Conservation (phyloP, 2,888 invertebrate species). For the Nemotelus pantherinus region DNA sequence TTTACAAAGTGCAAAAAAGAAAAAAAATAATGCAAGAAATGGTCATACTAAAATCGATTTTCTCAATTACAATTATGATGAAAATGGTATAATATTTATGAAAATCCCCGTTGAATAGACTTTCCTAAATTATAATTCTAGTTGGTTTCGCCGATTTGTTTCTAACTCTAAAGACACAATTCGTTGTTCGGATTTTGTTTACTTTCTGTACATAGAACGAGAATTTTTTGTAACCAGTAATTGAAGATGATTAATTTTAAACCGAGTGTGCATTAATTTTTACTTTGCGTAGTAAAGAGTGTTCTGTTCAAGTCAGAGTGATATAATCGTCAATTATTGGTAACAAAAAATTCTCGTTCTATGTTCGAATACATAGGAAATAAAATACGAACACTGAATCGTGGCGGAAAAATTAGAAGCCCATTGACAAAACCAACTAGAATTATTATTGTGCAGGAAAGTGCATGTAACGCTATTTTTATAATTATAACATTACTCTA, state of each 20-base stretch:
- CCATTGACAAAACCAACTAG: conserved; percentile 28
- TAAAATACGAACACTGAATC: too few relatives aligned
- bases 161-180: too few relatives aligned
- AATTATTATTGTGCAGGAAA: conserved; percentile 32
- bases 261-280: conserved; percentile 37
- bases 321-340: too few relatives aligned
- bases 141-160: not conserved
- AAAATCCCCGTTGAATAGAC: not conserved
- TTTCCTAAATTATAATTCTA: not conserved
- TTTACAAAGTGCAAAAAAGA: conserved; percentile 18
- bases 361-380: too few relatives aligned
- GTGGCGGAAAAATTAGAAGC: not conserved
- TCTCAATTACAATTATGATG: conserved; percentile 11
- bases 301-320: too few relatives aligned
- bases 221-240: conserved; percentile 37
- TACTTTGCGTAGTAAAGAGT: conserved; percentile 25
- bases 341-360: too few relatives aligned
- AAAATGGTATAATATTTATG: conserved; percentile 8
- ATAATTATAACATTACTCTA: conserved; percentile 21
- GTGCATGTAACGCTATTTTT: conserved; percentile 32
- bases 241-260: conserved; percentile 40
- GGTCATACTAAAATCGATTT: conserved; percentile 21
- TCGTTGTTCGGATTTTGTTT: too few relatives aligned
- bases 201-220: too few relatives aligned
- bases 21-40: not conserved